These are phyloP conservation scores for Streptopelia turtur DNA, from an alignment of 2,797 vertebrate genomes.

Conservation along the genomic window DNA sequence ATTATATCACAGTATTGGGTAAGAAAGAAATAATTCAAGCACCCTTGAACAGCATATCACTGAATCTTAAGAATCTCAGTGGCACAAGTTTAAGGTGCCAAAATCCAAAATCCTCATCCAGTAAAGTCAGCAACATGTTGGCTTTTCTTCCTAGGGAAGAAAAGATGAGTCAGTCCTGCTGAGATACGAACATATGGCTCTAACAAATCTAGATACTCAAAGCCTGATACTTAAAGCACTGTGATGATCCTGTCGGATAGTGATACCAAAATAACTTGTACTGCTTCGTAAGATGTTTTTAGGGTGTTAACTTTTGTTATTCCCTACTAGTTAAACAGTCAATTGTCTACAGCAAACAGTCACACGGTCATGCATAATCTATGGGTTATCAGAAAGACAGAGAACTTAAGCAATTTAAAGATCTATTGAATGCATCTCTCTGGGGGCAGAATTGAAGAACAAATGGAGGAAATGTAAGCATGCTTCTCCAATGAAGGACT, in stretches of 20 bases:
- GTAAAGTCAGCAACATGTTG: neutral
- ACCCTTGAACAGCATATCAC: neutral
- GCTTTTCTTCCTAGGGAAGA: slow-evolving; percentile 17
- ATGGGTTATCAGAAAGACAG: neutral
- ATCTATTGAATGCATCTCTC: neutral
- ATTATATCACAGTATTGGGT: neutral
- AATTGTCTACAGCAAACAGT: neutral
- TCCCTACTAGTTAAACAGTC: neutral
- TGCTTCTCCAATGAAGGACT: neutral
- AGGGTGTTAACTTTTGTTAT: neutral
- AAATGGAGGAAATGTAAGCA: neutral
- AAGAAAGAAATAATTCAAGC: neutral
- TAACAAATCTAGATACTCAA: slow-evolving; percentile 24
- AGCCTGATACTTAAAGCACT: slow-evolving; percentile 5
- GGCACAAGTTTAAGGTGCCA: neutral
- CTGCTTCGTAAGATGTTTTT: neutral
- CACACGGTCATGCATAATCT: neutral
- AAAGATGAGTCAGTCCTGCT: slow-evolving; percentile 53
- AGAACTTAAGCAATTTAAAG: neutral
- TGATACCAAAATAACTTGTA: neutral
- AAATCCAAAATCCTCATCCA: slow-evolving; percentile 28
- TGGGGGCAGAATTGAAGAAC: neutral
- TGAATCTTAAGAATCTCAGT: neutral
- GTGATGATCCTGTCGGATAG: neutral
- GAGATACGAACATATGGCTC: slow-evolving; percentile 49